Percentiles rank a stretch among this genome's conserved stretches.
Conservation (phyloP, 92 coral and sea anemone species). For the Zoanthus sansibaricus region DNA sequence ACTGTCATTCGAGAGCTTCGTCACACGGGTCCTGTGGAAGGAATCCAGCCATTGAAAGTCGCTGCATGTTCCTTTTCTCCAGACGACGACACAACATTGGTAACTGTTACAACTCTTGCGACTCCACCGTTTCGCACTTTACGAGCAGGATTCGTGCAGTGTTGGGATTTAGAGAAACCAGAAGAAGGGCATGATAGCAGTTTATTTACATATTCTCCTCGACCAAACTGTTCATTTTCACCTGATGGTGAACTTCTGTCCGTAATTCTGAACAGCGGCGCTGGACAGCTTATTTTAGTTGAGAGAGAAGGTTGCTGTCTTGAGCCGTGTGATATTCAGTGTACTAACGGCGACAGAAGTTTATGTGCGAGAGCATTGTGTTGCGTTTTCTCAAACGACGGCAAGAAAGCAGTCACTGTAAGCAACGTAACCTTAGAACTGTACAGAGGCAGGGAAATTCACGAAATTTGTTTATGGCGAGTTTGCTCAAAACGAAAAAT, state of each 20-base stretch:
- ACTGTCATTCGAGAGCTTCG: conserved; percentile 66
- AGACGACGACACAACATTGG: conserved; percentile 72
- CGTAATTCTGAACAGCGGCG: conserved; percentile 84
- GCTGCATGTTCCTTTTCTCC: conserved; percentile 77
- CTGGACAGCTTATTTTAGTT: conserved; percentile 74
- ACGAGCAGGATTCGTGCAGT: conserved; percentile 86
- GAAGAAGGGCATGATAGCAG: conserved; percentile 77
- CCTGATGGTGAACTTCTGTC: conserved; percentile 79
- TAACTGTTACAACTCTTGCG: conserved; percentile 75
- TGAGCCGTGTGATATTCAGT: conserved; percentile 79
- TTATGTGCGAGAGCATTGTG: conserved; percentile 78
- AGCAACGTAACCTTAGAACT: conserved; percentile 71
- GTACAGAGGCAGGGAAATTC: conserved; percentile 61
- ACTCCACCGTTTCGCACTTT: conserved; percentile 54
- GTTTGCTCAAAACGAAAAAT: conserved; percentile 59
- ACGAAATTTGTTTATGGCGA: conserved; percentile 85
- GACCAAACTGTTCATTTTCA: conserved; percentile 78
- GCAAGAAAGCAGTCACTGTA: conserved; percentile 76
- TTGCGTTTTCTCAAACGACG: conserved; percentile 88
- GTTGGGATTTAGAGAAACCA: conserved; percentile 72
- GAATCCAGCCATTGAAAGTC: conserved; percentile 67
- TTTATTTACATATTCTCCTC: conserved; percentile 89
- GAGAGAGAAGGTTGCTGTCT: conserved; percentile 61
- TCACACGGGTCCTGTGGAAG: conserved; percentile 72
- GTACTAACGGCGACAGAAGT: conserved; percentile 74